phyloP scores from a whole-genome alignment of 2,797 vertebrate species.

The Passerculus sandwichensis region DNA sequence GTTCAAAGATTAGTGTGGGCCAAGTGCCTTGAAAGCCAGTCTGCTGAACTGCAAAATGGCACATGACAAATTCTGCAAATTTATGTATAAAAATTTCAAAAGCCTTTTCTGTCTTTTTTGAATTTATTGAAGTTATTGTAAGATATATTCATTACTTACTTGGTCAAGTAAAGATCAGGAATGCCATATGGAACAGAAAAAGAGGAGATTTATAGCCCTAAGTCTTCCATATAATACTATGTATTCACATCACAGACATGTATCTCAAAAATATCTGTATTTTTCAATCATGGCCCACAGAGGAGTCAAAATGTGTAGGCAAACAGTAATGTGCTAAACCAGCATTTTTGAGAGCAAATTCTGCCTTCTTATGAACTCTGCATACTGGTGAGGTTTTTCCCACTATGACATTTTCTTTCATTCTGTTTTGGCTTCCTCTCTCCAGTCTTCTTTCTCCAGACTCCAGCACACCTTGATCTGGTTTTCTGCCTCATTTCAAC shows the following conservation, averaged over 20 bases:
- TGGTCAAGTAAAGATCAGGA: neutral
- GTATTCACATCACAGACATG: neutral
- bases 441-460: neutral
- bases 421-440: neutral
- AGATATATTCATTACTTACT: neutral
- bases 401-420: neutral
- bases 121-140: neutral
- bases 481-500: neutral
- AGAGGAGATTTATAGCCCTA: neutral
- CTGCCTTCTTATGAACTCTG: neutral
- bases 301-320: neutral
- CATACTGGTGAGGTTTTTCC: neutral
- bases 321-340: neutral
- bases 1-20: conserved; percentile 30
- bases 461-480: neutral
- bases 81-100: neutral
- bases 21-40: conserved; percentile 13
- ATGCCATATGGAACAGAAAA: neutral
- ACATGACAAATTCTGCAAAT: neutral
- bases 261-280: neutral
- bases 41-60: neutral
- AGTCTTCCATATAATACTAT: neutral
- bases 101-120: neutral
- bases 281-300: neutral
- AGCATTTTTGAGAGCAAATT: neutral